Evolutionary conservation across 2,113 vertebrate genomes (phyloP).

Genomic region (Rhea americana): DNA sequence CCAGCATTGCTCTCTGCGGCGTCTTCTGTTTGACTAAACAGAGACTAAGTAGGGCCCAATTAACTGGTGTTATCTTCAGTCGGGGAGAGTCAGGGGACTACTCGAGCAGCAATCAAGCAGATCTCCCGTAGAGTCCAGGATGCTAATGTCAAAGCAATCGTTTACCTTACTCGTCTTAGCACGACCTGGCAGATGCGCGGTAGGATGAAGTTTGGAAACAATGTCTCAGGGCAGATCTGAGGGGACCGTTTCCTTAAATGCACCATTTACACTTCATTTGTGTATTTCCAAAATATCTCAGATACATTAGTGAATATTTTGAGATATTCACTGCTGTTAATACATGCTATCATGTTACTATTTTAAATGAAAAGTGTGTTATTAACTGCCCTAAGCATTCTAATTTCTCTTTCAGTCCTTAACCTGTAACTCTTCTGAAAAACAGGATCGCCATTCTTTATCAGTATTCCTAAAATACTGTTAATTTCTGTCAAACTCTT

Average conservation of each 20-base stretch:
- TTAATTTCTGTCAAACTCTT: not conserved
- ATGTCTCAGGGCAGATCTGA: not conserved
- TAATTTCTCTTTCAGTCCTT: not conserved
- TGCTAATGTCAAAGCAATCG: not conserved
- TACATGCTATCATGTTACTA: not conserved
- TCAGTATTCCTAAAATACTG: not conserved
- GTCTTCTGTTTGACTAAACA: not conserved
- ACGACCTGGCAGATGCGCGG: not conserved
- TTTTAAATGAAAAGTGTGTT: not conserved
- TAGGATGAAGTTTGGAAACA: not conserved
- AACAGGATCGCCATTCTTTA: not conserved
- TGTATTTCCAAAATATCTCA: not conserved
- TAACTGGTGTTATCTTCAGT: not conserved
- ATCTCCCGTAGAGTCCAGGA: fast-evolving
- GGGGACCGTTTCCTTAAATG: not conserved
- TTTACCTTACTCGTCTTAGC: not conserved
- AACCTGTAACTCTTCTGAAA: not conserved
- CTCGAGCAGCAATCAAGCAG: not conserved
- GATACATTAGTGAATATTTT: not conserved
- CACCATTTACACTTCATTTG: not conserved
- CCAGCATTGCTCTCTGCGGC: not conserved
- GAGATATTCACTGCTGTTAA: not conserved
- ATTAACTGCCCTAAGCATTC: not conserved
- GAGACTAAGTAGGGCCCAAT: not conserved
- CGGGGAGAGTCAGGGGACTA: not conserved